Evolutionary conservation across 2,797 vertebrate genomes (phyloP).

Genomic region (Tokudaia tokunoshimensis): DNA sequence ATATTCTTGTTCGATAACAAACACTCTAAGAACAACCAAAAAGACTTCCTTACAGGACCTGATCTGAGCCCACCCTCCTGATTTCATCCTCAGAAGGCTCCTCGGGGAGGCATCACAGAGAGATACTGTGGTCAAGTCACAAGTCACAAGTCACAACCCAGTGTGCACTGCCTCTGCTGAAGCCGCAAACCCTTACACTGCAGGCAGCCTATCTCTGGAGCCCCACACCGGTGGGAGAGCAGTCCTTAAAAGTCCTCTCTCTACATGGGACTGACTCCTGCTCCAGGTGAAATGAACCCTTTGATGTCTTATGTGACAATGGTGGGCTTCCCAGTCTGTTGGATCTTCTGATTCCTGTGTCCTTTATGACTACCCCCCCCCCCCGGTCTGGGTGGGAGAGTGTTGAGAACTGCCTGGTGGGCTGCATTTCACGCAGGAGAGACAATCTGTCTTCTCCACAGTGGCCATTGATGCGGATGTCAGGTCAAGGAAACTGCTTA

Average conservation of each 20-base stretch:
- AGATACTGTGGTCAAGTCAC: neutral
- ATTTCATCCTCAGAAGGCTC: neutral
- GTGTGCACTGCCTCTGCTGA: neutral
- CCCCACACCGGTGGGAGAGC: neutral
- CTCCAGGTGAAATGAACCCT: neutral
- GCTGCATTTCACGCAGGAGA: rapidly evolving
- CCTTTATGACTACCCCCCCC: rapidly evolving
- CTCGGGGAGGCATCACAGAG: neutral
- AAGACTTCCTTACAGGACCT: neutral
- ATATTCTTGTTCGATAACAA: neutral
- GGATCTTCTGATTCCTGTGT: neutral
- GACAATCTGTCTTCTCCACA: rapidly evolving
- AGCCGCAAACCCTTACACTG: neutral
- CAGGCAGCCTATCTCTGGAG: neutral
- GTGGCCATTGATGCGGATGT: neutral
- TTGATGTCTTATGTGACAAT: neutral
- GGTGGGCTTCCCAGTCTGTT: rapidly evolving
- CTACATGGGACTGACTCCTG: neutral
- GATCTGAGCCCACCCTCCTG: neutral
- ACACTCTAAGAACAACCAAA: neutral
- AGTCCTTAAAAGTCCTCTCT: neutral
- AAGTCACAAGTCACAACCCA: neutral
- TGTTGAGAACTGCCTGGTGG: rapidly evolving
- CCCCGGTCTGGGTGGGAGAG: neutral
- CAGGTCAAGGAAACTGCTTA: neutral